Evolutionary conservation across 2,113 vertebrate species (phyloP), one percentile per base, ranked within the genome.

Genomic region (Thryonomys swinderianus): DNA sequence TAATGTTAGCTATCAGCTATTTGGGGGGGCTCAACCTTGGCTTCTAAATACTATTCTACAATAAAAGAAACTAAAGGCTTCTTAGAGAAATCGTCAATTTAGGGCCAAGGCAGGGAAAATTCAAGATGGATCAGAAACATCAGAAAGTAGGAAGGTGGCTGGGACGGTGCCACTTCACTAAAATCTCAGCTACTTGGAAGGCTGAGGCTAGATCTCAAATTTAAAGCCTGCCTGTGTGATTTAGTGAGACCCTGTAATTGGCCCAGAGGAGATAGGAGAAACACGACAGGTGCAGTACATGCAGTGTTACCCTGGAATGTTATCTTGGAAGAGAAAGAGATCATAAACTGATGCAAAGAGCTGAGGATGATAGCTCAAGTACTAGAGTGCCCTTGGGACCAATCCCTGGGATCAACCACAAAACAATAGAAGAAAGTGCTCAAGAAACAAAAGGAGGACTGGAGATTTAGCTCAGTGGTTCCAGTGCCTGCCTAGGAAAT

Each of bases 1-100:
- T 42, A 40, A 85, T 87, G 57, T 66, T 90, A 85, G 81, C 30
- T 80, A 87, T 57, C 90, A 87, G 82, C 5, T 59, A 57, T 79
- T 66, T 53, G 3, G 55, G 48, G 27, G 30, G 16, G 48, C 34
- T 85, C 73, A 51, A 88, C 25, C 27, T 42, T 80, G 30, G 73
- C 42, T 94, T 92, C 34, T 76, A 86, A 90, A 71, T 27, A 76
- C 8, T 45, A 78, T 83, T 88, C 42, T 87, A n/a, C 78, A 78
- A 96, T 57, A 59, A 76, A 96, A 93, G 57, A 69, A 69, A 69
- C n/a, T 69, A 37, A 69, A 69, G 66, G 17, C 66, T 69, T 8
- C 66, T 61, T 61, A 61, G 59, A 61, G 23, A 61, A 25, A 61
- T 61, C 59, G 21, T 61, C 23, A 61, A 25, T 21, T 21, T 21